phyloP scores from a whole-genome alignment of 2,113 vertebrate species.

The Carassius carassius region DNA sequence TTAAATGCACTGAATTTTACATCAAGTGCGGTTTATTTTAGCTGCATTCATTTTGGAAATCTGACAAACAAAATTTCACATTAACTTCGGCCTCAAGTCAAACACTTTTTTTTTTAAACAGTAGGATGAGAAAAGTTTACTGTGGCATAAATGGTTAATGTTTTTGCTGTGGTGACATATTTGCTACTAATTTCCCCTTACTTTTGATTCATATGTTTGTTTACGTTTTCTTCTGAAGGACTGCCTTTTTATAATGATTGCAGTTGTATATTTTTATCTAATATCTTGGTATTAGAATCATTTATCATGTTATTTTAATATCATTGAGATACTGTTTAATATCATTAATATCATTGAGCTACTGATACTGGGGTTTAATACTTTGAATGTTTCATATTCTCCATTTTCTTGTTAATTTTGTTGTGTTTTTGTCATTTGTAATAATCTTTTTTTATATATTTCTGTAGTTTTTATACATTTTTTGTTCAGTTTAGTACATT shows the following conservation, averaged over 20 bases:
- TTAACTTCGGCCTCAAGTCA: background rate
- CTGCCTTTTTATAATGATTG: background rate
- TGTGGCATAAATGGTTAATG: background rate
- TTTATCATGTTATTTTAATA: no score
- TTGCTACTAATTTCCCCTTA: background rate
- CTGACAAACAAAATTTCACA: background rate
- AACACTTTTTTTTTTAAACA: background rate
- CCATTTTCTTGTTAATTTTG: no score
- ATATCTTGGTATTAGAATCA: no score
- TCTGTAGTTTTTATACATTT: no score
- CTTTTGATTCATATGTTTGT: background rate
- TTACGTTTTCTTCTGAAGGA: background rate
- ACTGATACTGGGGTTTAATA: no score
- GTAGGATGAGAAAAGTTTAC: background rate
- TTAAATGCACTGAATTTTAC: slow-evolving; percentile 15
- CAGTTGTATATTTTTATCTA: no score
- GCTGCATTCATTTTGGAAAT: background rate
- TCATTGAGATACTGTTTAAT: no score
- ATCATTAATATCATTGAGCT: no score
- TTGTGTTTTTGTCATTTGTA: no score
- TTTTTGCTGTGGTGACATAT: background rate
- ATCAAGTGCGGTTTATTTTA: slow-evolving; percentile 5
- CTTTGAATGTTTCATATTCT: no score
- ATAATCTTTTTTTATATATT: no score
- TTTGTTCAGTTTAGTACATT: no score